Conservation (phyloP, 2,888 invertebrate genomes). For the Branchinecta sandiegonensis region DNA sequence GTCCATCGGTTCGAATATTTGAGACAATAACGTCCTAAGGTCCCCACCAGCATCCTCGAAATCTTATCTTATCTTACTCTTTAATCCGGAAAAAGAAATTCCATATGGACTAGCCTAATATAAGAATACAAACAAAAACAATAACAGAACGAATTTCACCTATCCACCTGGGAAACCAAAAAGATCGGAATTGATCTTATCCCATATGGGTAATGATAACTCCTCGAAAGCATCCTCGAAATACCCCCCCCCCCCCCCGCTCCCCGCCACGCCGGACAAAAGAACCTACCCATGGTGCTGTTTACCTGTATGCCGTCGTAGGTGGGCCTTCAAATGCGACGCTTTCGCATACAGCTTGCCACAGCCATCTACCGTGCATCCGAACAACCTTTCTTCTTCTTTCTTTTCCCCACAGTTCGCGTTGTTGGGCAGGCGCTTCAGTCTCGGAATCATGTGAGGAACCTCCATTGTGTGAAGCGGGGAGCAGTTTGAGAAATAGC, state of each 20-base stretch:
- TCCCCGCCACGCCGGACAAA: neutral
- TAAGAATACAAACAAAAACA: too few relatives aligned
- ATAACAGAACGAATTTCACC: too few relatives aligned
- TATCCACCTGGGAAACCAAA: too few relatives aligned
- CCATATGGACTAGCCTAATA: too few relatives aligned
- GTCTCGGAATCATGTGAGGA: neutral
- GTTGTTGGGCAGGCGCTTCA: neutral
- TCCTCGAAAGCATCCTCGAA: too few relatives aligned
- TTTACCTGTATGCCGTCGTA: slow-evolving; percentile 63
- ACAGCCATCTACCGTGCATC: slow-evolving; percentile 54
- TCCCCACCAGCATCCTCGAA: neutral
- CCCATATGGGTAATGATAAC: too few relatives aligned
- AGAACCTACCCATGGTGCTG: slow-evolving; percentile 39
- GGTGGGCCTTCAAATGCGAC: slow-evolving; percentile 74
- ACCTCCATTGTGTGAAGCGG: neutral
- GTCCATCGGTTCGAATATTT: too few relatives aligned
- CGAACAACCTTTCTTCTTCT: slow-evolving; percentile 31
- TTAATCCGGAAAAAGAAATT: too few relatives aligned
- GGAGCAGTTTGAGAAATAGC: neutral
- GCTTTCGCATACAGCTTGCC: slow-evolving; percentile 74
- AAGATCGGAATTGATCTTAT: too few relatives aligned
- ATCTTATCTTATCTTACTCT: too few relatives aligned
- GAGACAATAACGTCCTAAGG: too few relatives aligned
- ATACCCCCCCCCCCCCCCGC: neutral
- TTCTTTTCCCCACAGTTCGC: slow-evolving; percentile 2